Percentiles rank a stretch among this genome's conserved stretches.
These are phyloP conservation scores for Podarcis siculus DNA, from an alignment of 2,797 vertebrate genomes.

Conservation along the genomic window DNA sequence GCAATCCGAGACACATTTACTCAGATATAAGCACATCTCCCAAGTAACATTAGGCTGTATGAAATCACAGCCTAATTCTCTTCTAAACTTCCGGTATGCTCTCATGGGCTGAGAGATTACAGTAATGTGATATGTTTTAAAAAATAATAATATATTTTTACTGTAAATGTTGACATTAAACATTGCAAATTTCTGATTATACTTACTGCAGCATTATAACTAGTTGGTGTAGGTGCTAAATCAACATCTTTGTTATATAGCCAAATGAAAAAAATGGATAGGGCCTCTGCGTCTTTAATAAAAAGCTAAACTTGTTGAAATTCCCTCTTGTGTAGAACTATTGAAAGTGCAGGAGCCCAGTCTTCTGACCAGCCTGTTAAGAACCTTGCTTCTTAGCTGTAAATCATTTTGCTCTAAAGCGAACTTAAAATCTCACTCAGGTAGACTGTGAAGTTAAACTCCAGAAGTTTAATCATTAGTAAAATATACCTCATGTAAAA, in stretches of 20 bases:
- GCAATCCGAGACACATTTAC: too few relatives aligned
- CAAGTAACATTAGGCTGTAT: too few relatives aligned
- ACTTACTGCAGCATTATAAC: background rate
- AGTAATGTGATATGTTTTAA: background rate
- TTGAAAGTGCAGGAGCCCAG: too few relatives aligned
- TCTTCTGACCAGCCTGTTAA: background rate
- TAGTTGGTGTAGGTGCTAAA: background rate
- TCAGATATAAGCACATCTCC: too few relatives aligned
- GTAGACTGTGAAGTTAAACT: conserved; percentile 34
- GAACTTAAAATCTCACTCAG: conserved; percentile 45
- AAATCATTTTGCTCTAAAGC: conserved; percentile 17
- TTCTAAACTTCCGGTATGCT: background rate
- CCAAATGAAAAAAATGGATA: too few relatives aligned
- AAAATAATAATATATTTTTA: background rate
- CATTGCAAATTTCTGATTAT: background rate
- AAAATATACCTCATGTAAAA: conserved; percentile 63
- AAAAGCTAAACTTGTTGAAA: background rate
- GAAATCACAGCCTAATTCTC: background rate
- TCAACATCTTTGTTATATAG: conserved; percentile 26
- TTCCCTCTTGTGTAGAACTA: too few relatives aligned
- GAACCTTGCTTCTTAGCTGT: conserved; percentile 28
- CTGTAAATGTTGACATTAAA: too few relatives aligned
- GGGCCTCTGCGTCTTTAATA: too few relatives aligned
- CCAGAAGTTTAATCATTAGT: conserved; percentile 42
- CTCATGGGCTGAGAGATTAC: background rate